Percentiles rank a stretch among this genome's conserved stretches.
These are phyloP conservation scores for Volucella bombylans DNA, from an alignment of 2,888 invertebrate species.

Conservation along the genomic window DNA sequence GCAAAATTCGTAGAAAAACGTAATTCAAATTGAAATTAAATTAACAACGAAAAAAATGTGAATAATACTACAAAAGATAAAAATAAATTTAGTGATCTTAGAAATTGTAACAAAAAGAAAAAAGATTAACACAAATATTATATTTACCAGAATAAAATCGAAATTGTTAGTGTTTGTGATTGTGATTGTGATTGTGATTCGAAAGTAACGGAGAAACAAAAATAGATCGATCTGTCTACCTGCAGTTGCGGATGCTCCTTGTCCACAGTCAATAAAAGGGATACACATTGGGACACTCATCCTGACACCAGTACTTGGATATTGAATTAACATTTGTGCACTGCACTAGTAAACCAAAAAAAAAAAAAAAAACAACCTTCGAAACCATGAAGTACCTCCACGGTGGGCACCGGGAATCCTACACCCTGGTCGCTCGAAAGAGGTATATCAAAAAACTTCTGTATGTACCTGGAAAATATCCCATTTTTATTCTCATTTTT, in stretches of 20 bases:
- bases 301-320: constrained; percentile 46
- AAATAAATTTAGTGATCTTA: too few species aligned
- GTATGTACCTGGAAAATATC: constrained; percentile 77
- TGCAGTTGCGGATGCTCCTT: constrained; percentile 41
- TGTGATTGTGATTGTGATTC: constrained; percentile 11
- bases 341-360: constrained; percentile 27
- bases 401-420: constrained; percentile 81
- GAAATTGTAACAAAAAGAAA: too few species aligned
- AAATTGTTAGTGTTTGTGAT: constrained; percentile 33
- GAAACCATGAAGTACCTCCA: constrained; percentile 81
- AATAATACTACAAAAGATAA: too few species aligned
- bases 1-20: not conserved
- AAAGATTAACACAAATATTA: too few species aligned
- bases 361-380: constrained; percentile 6
- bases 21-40: not conserved
- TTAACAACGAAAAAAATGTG: not conserved
- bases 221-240: constrained; percentile 41
- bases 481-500: constrained; percentile 39
- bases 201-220: constrained; percentile 33
- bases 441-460: constrained; percentile 82
- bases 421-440: constrained; percentile 82
- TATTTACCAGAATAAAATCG: not conserved
- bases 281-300: not conserved
- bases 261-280: constrained; percentile 8
- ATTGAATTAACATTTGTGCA: constrained; percentile 39